phyloP scores from a whole-genome alignment of 2,113 vertebrate genomes.

The Hippocampus mohnikei region DNA sequence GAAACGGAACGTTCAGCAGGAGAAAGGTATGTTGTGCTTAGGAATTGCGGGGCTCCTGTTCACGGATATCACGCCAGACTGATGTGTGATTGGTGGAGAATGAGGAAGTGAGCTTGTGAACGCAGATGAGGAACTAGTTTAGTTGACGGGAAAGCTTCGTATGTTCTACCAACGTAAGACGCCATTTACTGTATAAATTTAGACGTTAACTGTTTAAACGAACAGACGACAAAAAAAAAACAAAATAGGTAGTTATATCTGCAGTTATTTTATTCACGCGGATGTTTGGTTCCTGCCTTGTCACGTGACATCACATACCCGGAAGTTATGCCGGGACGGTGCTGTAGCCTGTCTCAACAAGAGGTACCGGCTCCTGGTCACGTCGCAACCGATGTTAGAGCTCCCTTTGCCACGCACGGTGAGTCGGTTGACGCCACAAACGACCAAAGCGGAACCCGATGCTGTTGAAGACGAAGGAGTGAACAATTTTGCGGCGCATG shows the following conservation, averaged over 20 bases:
- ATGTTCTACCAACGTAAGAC: too few relatives aligned
- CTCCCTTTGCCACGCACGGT: constrained; percentile 38
- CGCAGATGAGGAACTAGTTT: too few relatives aligned
- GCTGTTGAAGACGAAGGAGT: background rate
- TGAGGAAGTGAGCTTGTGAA: background rate
- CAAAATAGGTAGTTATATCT: background rate
- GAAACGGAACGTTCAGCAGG: background rate
- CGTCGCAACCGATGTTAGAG: constrained; percentile 40
- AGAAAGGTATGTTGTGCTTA: too few relatives aligned
- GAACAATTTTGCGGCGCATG: background rate
- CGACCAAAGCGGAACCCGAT: too few relatives aligned
- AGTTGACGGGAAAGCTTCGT: too few relatives aligned
- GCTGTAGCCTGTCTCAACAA: background rate
- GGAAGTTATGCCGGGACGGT: constrained; percentile 40
- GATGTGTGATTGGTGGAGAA: background rate
- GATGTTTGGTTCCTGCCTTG: too few relatives aligned
- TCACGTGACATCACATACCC: constrained; percentile 27
- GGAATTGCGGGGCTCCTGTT: background rate
- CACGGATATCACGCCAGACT: background rate
- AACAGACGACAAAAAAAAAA: too few relatives aligned
- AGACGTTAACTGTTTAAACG: too few relatives aligned
- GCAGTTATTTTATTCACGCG: background rate
- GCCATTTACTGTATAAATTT: too few relatives aligned
- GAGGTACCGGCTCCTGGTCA: constrained; percentile 21
- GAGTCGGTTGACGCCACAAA: constrained; percentile 20